Evolutionary conservation across 2,888 invertebrate species (phyloP), one percentile per base, ranked within the genome.

Genomic region (Volucella zonaria): DNA sequence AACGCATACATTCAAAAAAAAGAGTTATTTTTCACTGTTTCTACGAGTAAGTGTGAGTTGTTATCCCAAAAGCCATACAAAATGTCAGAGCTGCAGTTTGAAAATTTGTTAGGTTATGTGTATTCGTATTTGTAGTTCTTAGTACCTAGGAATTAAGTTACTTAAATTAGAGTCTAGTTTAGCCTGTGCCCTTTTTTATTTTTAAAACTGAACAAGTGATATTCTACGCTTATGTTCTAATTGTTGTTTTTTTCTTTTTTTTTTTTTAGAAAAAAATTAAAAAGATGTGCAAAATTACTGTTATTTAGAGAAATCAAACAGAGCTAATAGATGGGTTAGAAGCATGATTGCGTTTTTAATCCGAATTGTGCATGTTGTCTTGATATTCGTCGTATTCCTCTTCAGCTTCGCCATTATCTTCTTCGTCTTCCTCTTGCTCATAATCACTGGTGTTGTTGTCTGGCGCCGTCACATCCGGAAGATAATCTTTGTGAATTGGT

Each of bases 311-410:
- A 31, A 31, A 31, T 31, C 4, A 31, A 31, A 31, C 31, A 31
- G 6, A 31, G 31, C 31, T 31, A 31, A 31, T 31, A 31, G 31
- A 31, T 31, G 31, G 31, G 31, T 31, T 56, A 68, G 62, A 40
- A 86, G 78, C 83, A 83, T 71, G 52, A 77, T 70, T 73, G 12
- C 14, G 6, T 87, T 85, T 86, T 88, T 89, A 89, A 87, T 92
- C 91, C 87, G 89, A 89, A 87, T 90, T 91, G 89, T 92, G 92
- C 88, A 91, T 89, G 90, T 92, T 91, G 87, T 92, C 92, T 88
- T 91, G 91, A 89, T 92, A 94, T 92, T 92, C 95, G 93, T 94
- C 94, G 88, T 94, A 94, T 88, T 94, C 94, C 80, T 94, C 94
- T 87, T 93, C 93, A 79, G 90, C 93, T 87, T 94, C 94, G 76